Evolutionary conservation across 2,113 vertebrate genomes (phyloP).

Genomic region (Hippocampus zosterae): DNA sequence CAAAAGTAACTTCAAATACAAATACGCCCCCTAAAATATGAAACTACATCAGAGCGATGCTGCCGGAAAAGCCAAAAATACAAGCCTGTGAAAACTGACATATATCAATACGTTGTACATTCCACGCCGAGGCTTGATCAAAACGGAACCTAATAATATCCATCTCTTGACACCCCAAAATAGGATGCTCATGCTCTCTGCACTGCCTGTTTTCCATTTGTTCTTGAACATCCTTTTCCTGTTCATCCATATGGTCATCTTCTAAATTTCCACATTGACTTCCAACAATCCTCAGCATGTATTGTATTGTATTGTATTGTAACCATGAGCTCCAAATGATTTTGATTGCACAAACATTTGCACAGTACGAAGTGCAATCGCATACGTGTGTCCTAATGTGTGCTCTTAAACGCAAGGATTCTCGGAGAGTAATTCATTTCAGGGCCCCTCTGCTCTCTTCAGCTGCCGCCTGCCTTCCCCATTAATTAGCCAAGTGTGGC

Average conservation of each 20-base stretch:
- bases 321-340: conserved; percentile 56
- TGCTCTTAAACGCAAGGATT: conserved; percentile 46
- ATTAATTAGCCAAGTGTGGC: conserved; percentile 92
- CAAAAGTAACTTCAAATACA: too few species aligned
- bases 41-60: too few species aligned
- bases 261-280: conserved; percentile 16
- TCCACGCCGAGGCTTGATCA: too few species aligned
- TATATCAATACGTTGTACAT: too few species aligned
- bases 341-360: conserved; percentile 65
- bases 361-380: background rate
- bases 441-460: conserved; percentile 75
- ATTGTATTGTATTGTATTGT: too few species aligned
- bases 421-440: conserved; percentile 67
- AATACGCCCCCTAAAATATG: too few species aligned
- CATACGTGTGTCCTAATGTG: conserved; percentile 13
- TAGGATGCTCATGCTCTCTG: background rate
- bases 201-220: background rate
- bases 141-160: background rate
- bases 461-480: conserved; percentile 84
- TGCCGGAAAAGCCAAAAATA: too few species aligned
- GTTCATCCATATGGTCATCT: too few species aligned
- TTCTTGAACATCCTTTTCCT: background rate
- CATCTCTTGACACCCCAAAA: background rate
- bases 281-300: conserved; percentile 25
- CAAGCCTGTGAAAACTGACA: too few species aligned